Base-by-base conservation (phyloP, 2,797 vertebrate genomes). In the Anomalospiza imberbis region DNA sequence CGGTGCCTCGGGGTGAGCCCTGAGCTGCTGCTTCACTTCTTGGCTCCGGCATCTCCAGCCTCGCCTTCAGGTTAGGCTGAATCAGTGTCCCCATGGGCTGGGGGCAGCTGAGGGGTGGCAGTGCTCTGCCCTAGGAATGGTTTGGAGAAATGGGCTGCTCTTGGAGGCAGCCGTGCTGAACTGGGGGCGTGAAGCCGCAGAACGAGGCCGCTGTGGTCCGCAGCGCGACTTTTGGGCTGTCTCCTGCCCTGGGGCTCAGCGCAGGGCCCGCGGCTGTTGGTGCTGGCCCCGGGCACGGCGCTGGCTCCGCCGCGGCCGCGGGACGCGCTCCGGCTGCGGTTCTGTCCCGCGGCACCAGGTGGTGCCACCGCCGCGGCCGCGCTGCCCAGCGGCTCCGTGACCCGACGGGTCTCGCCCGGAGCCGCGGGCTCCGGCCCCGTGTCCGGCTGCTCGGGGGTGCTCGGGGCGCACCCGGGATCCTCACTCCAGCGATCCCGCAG, bases 1-100 rank as follows among this genome's bases (percentile, higher is more conserved):
- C 1, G 1, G 2, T 0, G 0, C 58, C 44, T 11, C 1, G 3
- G 34, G 32, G 17, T 1, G 12, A 77, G 40, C 28, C 38, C 62
- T 13, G 45, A 58, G 75, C 50, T 65, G 36, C 53, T 29, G 4
- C 26, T 22, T 38, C 3, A 0, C 17, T 25, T 5, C 13, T 21
- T 6, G 3, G 0, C 38, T 36, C 44, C 0, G 0, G 11, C 3
- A 5, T 4, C 65, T 60, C 40, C 44, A 17, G 26, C 12, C 47
- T 61, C 21, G 6, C 2, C 2, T 8, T 13, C 21, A 0, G 7
- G 4, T 31, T 10, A 5, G 45, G n/a, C 31, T 2, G 2, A 5
- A 0, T 22, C 5, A 4, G 13, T 12, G 38, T 38, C 24, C 53
- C 26, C 0, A 0, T 0, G 57, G 38, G 29, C 28, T 13, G 5